A percentile compares a stretch with the other conserved stretches of the same genome.
phyloP scores from a whole-genome alignment of 2,888 invertebrate species.

The Eupithecia subfuscata region DNA sequence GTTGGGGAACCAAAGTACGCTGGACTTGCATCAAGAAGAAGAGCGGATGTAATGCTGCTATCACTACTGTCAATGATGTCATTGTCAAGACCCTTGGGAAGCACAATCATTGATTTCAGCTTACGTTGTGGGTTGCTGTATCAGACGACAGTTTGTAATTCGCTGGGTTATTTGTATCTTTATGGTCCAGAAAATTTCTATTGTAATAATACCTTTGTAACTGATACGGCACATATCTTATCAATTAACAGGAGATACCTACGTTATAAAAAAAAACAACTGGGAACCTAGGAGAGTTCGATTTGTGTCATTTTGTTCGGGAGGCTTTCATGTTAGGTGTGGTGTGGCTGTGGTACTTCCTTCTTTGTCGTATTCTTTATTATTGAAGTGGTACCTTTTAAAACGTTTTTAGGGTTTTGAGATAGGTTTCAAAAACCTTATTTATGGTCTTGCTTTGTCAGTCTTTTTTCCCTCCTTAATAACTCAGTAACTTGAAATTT shows the following conservation, averaged over 20 bases:
- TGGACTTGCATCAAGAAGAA: conserved; percentile 81
- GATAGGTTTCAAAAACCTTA: too few species aligned
- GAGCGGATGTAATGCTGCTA: conserved; percentile 74
- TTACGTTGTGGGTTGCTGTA: background rate
- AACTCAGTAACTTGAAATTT: too few species aligned
- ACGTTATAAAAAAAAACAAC: background rate
- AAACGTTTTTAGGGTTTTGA: background rate
- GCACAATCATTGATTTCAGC: conserved; percentile 66
- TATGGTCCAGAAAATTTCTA: background rate
- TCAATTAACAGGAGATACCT: background rate
- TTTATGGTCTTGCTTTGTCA: too few species aligned
- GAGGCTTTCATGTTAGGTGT: background rate
- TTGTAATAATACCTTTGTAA: too few species aligned
- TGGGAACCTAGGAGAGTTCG: background rate
- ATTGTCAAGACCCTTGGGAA: conserved; percentile 76
- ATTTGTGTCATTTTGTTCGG: background rate
- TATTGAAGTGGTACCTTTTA: background rate
- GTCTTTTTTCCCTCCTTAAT: too few species aligned
- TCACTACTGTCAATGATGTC: conserved; percentile 75
- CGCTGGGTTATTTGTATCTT: background rate
- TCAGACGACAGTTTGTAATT: background rate
- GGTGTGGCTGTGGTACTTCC: background rate
- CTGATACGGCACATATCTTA: background rate
- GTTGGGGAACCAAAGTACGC: conserved; percentile 76
- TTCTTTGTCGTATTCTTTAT: background rate